These are phyloP conservation scores for Cherax quadricarinatus DNA, from an alignment of 1,140 invertebrate genomes.

Conservation along the genomic window DNA sequence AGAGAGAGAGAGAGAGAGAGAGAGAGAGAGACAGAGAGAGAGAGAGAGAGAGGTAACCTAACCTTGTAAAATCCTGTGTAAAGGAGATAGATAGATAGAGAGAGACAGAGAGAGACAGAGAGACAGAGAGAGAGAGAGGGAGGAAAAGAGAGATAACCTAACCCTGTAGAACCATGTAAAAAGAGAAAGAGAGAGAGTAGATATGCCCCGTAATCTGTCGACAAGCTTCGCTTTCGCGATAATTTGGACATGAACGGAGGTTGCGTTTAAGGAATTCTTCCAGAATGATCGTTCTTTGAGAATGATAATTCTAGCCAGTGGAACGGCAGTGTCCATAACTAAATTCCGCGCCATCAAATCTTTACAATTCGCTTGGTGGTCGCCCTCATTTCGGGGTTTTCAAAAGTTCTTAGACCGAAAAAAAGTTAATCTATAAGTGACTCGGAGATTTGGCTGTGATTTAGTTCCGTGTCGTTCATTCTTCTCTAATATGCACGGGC, in stretches of 20 bases:
- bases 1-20: too few species aligned
- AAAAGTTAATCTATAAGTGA: constrained; percentile 19
- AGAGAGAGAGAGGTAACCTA: too few species aligned
- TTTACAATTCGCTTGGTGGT: neutral
- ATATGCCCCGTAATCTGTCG: neutral
- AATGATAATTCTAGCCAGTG: neutral
- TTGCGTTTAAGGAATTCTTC: neutral
- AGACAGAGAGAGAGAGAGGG: too few species aligned
- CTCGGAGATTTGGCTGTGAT: constrained; percentile 16
- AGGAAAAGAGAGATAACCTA: too few species aligned
- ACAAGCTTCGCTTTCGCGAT: neutral
- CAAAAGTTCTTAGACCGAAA: neutral
- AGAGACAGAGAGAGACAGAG: too few species aligned
- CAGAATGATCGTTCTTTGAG: neutral
- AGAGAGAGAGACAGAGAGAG: too few species aligned
- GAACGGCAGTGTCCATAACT: neutral
- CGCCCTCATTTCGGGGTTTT: neutral
- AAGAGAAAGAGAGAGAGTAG: too few species aligned
- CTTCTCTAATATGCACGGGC: constrained; percentile 13
- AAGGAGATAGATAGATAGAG: too few species aligned
- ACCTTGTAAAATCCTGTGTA: too few species aligned
- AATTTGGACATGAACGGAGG: neutral
- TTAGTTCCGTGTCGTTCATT: constrained; percentile 3
- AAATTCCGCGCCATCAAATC: constrained; percentile 7
- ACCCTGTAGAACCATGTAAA: too few species aligned